Base-by-base conservation (phyloP, 2,113 vertebrate genomes). In the Caranx ignobilis region DNA sequence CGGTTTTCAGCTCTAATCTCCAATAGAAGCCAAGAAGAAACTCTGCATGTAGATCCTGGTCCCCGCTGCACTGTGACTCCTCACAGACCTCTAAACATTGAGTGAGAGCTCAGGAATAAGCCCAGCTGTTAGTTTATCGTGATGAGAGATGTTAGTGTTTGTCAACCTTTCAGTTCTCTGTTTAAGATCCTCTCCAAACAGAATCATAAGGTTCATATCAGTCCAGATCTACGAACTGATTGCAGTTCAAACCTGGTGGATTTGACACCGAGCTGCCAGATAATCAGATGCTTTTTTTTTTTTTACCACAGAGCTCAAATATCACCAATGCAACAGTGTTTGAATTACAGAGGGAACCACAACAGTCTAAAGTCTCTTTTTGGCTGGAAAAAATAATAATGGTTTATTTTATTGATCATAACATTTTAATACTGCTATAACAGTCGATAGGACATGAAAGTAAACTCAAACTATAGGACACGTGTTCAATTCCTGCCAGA, bases 131-230 rank as follows among this genome's bases (percentile, higher is more conserved):
- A 26, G 19, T 84, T 84, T 70, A 68, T 86, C 67, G 47, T 12
- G 26, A 70, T 6, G 66, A 41, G 74, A 45, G 77, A 60, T 72
- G 56, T 69, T 72, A 26, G 74, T 57, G 13, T 54, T 52, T 65
- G 31, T 62, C 70, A 81, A 79, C 84, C 84, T 86, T 86, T 89
- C 19, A 47, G 6, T 57, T 16, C 8, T 61, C 8, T 52, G 9
- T 48, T 64, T 43, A 15, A 37, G 16, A n/a, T 39, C 57, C 59
- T 43, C 45, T 52, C 47, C 32, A 62, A 59, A 47, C 11, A n/a
- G 71, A 50, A 57, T 50, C 59, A 62, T 9, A 39, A 5, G 59
- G 9, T 19, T 3, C 11, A 1, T 8, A 54, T 54, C 52, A 11
- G 52, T 11, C 4, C 52, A 54, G 52, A n/a, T 54, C 52, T n/a